Base-by-base conservation (phyloP, 2,888 invertebrate species). In the Beris morrisii region DNA sequence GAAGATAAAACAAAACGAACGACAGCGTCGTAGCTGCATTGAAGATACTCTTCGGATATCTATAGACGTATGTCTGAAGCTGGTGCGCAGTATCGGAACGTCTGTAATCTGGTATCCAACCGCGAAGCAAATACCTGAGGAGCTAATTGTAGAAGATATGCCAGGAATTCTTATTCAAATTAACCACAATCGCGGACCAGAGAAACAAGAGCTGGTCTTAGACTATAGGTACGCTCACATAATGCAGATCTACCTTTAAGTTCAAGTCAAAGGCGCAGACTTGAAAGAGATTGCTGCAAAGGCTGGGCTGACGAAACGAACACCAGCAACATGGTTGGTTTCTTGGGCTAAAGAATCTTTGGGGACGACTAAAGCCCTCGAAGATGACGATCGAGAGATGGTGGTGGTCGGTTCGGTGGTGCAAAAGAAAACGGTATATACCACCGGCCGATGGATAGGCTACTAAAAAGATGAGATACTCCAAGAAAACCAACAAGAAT, bases 151-250 rank as follows among this genome's bases (percentile, higher is more conserved):
- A 56, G 66, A 48, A 55, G 69, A 64, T 59, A 69, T 69, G 66
- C 64, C 48, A 64, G 48, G 67, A 69, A 69, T 69, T 69, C 63
- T 65, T 67, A 69, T 69, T 69, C 69, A 69, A 69, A 69, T 69
- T 69, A 64, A 59, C 64, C 61, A 44, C 28, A 64, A 61, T 64
- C 56, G 63, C 38, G 61, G 64, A 64, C 66, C 58, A 64, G 57
- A 68, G 46, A 43, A 61, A 61, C 50, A 52, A 50, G 61, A 61
- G 32, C 61, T 52, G 58, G 32, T 30, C 58, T 46, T 46, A 48
- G 46, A 31, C 48, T 43, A 46, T 6, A 48, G 12, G 46, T 46
- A n/a, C 48, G 58, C 15, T 28, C 30, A 3, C 4, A 38, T 38
- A 38, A 38, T 7, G 38, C 38, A 7, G 38, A 38, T 38, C 38